Evolutionary conservation across 2,113 vertebrate genomes (phyloP), one percentile per base, ranked within the genome.

Genomic region (Peromyscus leucopus): DNA sequence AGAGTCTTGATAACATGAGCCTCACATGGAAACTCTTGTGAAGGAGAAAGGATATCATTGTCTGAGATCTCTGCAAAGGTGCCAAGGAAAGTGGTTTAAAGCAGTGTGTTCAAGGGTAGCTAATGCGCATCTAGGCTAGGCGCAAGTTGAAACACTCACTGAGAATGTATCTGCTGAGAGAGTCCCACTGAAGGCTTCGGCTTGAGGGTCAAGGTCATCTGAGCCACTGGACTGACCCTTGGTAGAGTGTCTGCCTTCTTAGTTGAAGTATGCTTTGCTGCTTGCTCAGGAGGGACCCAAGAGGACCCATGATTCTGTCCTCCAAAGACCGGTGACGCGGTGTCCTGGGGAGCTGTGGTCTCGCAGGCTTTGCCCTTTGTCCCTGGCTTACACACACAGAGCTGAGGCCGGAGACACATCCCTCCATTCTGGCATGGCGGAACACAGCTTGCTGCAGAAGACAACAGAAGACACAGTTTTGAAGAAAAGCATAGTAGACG

Each of bases 341-440:
- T 96, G 76, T 99, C 98, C 97, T 98, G 98, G 93, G 97, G n/a
- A 3, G 97, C 97, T 93, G 98, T 98, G 76, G 99, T 99, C 97
- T 99, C 99, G 90, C 99, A 99, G 84, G 99, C 98, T 98, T 98
- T 99, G 48, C 99, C 99, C 97, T 99, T 99, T 48, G 99, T 99
- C 80, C 99, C 99, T 33, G 99, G 99, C 92, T 99, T 99, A 97
- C 99, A 99, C 97, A 99, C 99, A 94, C 99, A 99, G 79, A 99
- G 98, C 96, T 99, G 99, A 89, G 99, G 99, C 98, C 99, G 98
- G 39, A 99, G 99, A 97, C 99, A 99, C 99, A 99, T 99, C 96
- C 99, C 99, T 98, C 99, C 99, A 7, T 99, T 99, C 97, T 99
- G 99, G 98, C 99, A 99, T 0, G 99, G 99, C 1, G 99, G 99